phyloP scores from a whole-genome alignment of 2,797 vertebrate species.

The Cheirogaleus major region DNA sequence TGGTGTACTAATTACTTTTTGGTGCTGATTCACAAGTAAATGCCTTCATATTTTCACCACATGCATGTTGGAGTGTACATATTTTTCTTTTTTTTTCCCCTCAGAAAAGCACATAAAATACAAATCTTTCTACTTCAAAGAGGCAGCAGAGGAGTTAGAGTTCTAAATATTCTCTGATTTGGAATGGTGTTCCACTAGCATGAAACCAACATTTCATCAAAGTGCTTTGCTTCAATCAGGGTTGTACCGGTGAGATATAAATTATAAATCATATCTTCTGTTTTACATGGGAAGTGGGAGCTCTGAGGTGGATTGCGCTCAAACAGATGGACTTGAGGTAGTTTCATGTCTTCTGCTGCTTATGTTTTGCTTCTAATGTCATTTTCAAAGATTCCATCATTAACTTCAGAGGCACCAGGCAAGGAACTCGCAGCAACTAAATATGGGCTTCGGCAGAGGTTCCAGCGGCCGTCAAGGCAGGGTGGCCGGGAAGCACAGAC shows the following conservation, averaged over 20 bases:
- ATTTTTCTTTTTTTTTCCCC: constrained; percentile 55
- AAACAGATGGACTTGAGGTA: constrained; percentile 78
- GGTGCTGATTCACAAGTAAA: constrained; percentile 56
- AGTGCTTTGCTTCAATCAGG: constrained; percentile 82
- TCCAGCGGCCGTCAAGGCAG: neutral
- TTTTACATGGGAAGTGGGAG: constrained; percentile 85
- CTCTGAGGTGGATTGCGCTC: constrained; percentile 77
- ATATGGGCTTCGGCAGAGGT: constrained; percentile 73
- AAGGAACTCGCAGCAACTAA: constrained; percentile 64
- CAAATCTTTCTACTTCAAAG: constrained; percentile 84
- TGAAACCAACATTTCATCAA: constrained; percentile 84
- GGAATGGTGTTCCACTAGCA: constrained; percentile 77
- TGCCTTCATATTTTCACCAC: constrained; percentile 77
- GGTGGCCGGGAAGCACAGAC: neutral
- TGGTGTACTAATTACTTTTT: constrained; percentile 79
- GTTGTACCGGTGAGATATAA: constrained; percentile 80
- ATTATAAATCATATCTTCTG: constrained; percentile 87
- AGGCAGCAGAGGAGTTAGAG: constrained; percentile 76
- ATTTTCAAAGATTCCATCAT: constrained; percentile 75
- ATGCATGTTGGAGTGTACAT: constrained; percentile 70
- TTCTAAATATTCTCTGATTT: constrained; percentile 84
- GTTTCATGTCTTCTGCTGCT: constrained; percentile 78
- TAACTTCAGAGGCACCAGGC: constrained; percentile 75
- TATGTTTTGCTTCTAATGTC: constrained; percentile 78
- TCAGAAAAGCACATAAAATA: constrained; percentile 80